Conservation (phyloP, 2,113 vertebrate species). For the Plotosus lineatus region DNA sequence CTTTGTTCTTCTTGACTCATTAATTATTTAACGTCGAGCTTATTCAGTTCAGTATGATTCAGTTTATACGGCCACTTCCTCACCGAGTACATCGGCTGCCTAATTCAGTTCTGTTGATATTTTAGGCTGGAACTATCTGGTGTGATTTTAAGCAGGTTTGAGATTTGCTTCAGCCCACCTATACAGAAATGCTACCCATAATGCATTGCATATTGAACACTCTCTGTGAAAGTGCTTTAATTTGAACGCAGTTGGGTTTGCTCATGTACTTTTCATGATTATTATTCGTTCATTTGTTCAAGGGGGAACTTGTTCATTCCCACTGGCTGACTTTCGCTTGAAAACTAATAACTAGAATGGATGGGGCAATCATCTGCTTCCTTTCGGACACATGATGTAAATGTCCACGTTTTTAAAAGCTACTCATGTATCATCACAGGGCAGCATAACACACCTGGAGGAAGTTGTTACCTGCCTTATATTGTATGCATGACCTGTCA, state of each 20-base stretch:
- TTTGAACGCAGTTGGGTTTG: not conserved
- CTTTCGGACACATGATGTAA: not conserved
- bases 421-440: not conserved
- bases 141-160: too few relatives aligned
- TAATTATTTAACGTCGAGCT: not conserved
- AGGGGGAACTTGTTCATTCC: not conserved
- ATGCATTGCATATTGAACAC: not conserved
- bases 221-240: not conserved
- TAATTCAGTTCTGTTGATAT: not conserved
- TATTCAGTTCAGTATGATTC: too few relatives aligned
- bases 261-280: not conserved
- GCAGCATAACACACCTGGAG: not conserved
- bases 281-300: not conserved
- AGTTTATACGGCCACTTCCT: not conserved
- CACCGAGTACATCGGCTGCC: not conserved
- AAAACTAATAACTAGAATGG: not conserved
- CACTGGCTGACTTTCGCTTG: not conserved
- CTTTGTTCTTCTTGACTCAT: not conserved
- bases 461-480: not conserved
- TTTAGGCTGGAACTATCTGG: not conserved
- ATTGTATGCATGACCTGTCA: not conserved
- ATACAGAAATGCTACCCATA: not conserved
- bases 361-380: not conserved
- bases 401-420: not conserved
- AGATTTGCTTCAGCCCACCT: not conserved